Conservation (phyloP, 1,140 invertebrate species). For the Triops cancriformis region DNA sequence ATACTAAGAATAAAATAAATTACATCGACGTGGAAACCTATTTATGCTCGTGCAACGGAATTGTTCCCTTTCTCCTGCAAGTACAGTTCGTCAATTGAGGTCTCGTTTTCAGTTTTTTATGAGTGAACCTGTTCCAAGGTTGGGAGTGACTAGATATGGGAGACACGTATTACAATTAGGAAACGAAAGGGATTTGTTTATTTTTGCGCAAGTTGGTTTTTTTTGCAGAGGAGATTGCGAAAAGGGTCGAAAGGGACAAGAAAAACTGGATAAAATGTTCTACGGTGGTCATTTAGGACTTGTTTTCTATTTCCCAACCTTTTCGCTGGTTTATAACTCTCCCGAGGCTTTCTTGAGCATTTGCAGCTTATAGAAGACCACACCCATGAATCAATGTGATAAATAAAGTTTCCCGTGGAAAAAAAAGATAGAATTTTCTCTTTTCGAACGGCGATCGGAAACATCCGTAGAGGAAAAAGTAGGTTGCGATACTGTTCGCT, state of each 20-base stretch:
- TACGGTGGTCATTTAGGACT: neutral
- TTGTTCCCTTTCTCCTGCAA: neutral
- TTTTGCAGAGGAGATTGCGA: neutral
- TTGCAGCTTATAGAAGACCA: neutral
- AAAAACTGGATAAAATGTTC: neutral
- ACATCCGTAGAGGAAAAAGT: neutral
- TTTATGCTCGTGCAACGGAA: neutral
- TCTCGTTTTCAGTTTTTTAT: neutral
- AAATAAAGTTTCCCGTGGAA: neutral
- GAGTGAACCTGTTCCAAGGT: constrained; percentile 9
- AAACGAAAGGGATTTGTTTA: neutral
- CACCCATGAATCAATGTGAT: neutral
- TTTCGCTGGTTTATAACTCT: neutral
- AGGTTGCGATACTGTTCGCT: neutral
- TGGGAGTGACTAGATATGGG: neutral
- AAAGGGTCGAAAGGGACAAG: too few species aligned
- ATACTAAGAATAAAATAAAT: neutral
- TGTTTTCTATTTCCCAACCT: neutral
- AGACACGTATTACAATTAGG: neutral
- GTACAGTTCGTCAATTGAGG: neutral
- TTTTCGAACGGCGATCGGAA: neutral
- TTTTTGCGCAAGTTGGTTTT: neutral
- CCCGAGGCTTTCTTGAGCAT: neutral
- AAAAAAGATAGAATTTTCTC: neutral
- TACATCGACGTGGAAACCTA: too few species aligned